These are phyloP conservation scores for Andrena flavipes DNA, from an alignment of 2,888 invertebrate genomes.

Conservation along the genomic window DNA sequence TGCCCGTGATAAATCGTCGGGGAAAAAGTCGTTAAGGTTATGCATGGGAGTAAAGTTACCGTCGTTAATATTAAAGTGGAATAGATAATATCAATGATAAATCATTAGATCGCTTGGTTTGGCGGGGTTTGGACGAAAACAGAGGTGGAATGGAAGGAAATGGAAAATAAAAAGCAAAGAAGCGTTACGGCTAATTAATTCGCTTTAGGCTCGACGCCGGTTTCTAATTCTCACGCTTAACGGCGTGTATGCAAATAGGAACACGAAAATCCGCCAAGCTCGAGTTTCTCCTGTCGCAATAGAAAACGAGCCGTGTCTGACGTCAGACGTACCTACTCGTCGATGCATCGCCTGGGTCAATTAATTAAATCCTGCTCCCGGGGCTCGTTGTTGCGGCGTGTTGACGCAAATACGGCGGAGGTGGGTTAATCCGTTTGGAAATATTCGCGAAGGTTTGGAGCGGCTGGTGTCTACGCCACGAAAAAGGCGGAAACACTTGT, in stretches of 20 bases:
- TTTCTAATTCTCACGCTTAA: slow-evolving; percentile 74
- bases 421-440: slow-evolving; percentile 24
- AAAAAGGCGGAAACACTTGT: not conserved
- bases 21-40: slow-evolving; percentile 67
- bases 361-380: slow-evolving; percentile 53
- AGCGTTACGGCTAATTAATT: slow-evolving; percentile 68
- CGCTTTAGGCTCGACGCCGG: slow-evolving; percentile 64
- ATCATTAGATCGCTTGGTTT: slow-evolving; percentile 66
- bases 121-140: not conserved
- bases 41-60: slow-evolving; percentile 66
- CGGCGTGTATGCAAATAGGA: slow-evolving; percentile 64
- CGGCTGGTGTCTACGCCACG: not conserved
- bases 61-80: slow-evolving; percentile 67
- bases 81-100: slow-evolving; percentile 73
- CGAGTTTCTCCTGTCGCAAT: slow-evolving; percentile 63
- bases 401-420: slow-evolving; percentile 12
- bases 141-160: slow-evolving; percentile 45
- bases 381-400: slow-evolving; percentile 46
- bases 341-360: slow-evolving; percentile 47
- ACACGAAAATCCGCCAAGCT: slow-evolving; percentile 60
- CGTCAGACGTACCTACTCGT: slow-evolving; percentile 42
- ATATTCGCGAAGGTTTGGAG: not conserved
- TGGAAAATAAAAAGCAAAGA: slow-evolving; percentile 35
- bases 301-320: slow-evolving; percentile 28
- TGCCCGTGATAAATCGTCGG: slow-evolving; percentile 67